Base-by-base conservation (phyloP, 37 sponge, comb jelly and placozoan species). In the Ianthella basta region DNA sequence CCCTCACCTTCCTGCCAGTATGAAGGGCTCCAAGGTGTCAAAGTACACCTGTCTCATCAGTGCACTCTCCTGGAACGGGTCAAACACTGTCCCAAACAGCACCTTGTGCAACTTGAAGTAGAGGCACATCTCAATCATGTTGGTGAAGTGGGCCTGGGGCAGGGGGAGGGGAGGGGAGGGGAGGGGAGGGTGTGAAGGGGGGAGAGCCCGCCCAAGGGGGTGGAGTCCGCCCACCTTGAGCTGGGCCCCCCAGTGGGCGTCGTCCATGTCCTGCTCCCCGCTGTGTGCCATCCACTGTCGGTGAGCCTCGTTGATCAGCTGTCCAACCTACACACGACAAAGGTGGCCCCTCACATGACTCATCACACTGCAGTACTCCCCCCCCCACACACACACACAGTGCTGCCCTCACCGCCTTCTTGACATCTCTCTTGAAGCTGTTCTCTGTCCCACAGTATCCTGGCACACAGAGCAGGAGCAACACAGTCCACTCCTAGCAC, bases 61-160 rank as follows among this genome's bases (percentile, higher is more conserved):
- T 3, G 34, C 36, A 34, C 29, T 33, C 34, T 35, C 20, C 72
- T 70, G 72, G 37, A 21, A 36, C 36, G 72, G 72, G 59, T 92
- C 92, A 55, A 88, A 89, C 70, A 92, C 83, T 18, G 70, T 83
- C 18, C 86, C 86, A 86, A 83, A 92, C 20, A 70, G 72, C 2
- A 70, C 72, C 37, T 70, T 70, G 72, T 70, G 72, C 10, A 70
- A 35, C 37, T 35, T 29, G 37, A 70, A 70, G 10, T 32, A 6
- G 10, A 70, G 37, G 30, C 72, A 70, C 34, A 21, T 70, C 72
- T 70, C 72, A 34, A 34, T 33, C 72, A 70, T 70, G 30, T 35
- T 70, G 6, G 72, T 70, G 5, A 70, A 35, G 37, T 41, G 79
- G 25, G 16, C 1, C 54, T 78, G 37, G 72, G 37, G 72, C 1